Conservation (phyloP, 2,888 invertebrate species). For the Macroteleia sp. region DNA sequence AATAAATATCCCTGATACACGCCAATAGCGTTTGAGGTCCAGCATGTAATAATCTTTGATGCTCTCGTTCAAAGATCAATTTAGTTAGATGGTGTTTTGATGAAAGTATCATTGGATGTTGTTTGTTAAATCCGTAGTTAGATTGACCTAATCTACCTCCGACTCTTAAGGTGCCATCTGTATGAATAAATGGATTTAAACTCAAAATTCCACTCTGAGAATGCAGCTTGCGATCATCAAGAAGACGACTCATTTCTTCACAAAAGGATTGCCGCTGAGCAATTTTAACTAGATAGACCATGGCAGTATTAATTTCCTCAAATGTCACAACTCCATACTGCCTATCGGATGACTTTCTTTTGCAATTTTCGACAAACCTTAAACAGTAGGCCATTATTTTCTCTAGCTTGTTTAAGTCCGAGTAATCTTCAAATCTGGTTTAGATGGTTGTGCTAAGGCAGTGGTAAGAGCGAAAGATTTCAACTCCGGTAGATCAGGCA, state of each 20-base stretch:
- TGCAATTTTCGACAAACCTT: not conserved
- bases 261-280: not conserved
- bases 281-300: not conserved
- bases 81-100: not conserved
- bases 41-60: not conserved
- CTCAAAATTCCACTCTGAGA: not conserved
- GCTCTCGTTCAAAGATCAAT: not conserved
- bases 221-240: not conserved
- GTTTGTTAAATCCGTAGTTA: not conserved
- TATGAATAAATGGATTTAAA: not conserved
- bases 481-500: not conserved
- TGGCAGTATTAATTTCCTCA: not conserved
- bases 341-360: not conserved
- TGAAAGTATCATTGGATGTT: not conserved
- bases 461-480: not conserved
- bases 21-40: slow-evolving; percentile 2
- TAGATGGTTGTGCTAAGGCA: no score
- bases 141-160: not conserved
- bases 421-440: not conserved
- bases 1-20: not conserved
- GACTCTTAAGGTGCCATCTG: not conserved
- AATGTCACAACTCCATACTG: no score
- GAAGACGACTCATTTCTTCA: not conserved
- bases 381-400: not conserved
- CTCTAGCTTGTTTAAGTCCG: not conserved